Percentiles rank a stretch among this genome's conserved stretches.
Evolutionary conservation across 2,113 vertebrate species (phyloP).

Genomic region (Muntiacus muntjak): DNA sequence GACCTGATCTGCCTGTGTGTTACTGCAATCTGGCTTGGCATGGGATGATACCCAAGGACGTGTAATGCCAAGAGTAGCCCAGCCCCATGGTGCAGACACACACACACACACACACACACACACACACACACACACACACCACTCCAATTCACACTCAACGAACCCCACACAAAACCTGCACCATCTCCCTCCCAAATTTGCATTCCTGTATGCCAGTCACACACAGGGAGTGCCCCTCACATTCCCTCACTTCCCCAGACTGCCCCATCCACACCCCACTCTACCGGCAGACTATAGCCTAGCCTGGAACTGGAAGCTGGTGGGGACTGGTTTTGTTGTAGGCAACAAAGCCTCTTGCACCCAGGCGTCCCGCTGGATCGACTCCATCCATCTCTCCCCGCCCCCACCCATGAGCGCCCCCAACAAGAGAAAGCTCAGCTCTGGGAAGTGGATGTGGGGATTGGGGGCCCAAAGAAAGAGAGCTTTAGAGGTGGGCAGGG

Average conservation of each 20-base stretch:
- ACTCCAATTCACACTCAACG: slow-evolving; percentile 43
- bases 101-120: not conserved
- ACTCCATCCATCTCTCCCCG: slow-evolving; percentile 54
- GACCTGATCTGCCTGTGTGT: slow-evolving; percentile 44
- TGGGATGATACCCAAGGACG: not conserved
- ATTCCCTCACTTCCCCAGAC: slow-evolving; percentile 37
- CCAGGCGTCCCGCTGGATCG: slow-evolving; percentile 39
- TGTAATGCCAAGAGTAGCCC: slow-evolving; percentile 34
- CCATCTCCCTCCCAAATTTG: not conserved
- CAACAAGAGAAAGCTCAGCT: slow-evolving; percentile 68
- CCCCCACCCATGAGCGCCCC: slow-evolving; percentile 49
- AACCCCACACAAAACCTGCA: slow-evolving; percentile 40
- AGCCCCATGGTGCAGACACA: not conserved
- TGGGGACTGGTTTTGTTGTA: slow-evolving; percentile 44
- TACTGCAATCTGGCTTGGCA: slow-evolving; percentile 13
- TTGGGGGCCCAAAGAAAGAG: slow-evolving; percentile 41
- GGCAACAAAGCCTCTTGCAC: slow-evolving; percentile 65
- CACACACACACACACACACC: not conserved
- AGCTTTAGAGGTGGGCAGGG: slow-evolving; percentile 46
- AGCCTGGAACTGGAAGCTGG: slow-evolving; percentile 42
- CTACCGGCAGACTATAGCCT: not conserved
- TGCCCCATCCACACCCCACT: slow-evolving; percentile 16
- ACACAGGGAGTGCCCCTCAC: slow-evolving; percentile 45
- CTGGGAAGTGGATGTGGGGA: slow-evolving; percentile 40
- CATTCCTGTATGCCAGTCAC: slow-evolving; percentile 54